Base-by-base conservation (phyloP, 2,113 vertebrate species). In the Otus sunia region DNA sequence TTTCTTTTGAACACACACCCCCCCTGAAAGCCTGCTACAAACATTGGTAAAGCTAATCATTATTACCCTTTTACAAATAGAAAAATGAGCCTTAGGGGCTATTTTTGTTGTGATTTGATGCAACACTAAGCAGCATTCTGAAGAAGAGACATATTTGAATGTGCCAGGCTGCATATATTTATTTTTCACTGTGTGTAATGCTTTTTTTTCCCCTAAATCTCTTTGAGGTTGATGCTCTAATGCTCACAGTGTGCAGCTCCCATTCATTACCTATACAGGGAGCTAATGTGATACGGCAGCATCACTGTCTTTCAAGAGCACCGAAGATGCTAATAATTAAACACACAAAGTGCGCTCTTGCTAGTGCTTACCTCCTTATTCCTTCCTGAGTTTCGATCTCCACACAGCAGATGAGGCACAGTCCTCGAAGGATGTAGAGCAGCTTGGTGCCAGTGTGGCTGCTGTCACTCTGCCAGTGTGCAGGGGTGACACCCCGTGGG, bases 31-130 rank as follows among this genome's bases (percentile, higher is more conserved):
- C 26, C 47, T 64, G 39, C 52, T 76, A 26, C 18, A 50, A 77
- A 19, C 15, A 25, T 14, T 55, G 62, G 27, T 83, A 69, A 89
- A 77, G 39, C n/a, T 94, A 80, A 83, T 93, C 22, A 3, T 92
- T 93, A 75, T 64, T 92, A 80, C 21, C 18, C 37, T 74, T 86
- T 83, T 67, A 63, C 52, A 90, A 66, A 77, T 13, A 88, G 52
- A 60, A 90, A 93, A 92, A 93, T 90, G 69, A 95, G 49, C 92
- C 87, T 60, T 76, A 37, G 36, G 74, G 58, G 30, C 74, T 68
- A 75, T 82, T 90, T 91, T 84, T 84, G 30, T 83, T 75, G 69
- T 87, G 60, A 95, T 93, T 94, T 86, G 73, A 82, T 85, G 78
- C 58, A 93, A 76, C 74, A 79, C 69, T 93, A 93, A 90, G 90